phyloP scores from a whole-genome alignment of 2,113 vertebrate genomes.

The Eupsittula cactorum region DNA sequence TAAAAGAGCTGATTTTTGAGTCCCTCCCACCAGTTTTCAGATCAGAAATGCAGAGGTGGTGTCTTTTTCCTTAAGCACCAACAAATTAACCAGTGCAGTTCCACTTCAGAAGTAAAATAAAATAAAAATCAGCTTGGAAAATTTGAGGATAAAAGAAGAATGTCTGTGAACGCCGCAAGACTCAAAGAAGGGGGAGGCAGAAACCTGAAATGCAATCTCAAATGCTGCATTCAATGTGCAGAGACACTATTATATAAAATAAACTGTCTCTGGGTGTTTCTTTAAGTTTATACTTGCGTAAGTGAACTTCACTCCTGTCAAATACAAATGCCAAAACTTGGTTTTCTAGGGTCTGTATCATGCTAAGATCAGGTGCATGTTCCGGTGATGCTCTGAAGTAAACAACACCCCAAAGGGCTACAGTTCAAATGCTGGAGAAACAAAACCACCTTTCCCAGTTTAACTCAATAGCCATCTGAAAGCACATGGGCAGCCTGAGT shows the following conservation, averaged over 20 bases:
- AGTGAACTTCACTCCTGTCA: neutral
- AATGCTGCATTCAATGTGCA: neutral
- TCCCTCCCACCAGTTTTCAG: constrained; percentile 39
- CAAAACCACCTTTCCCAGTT: neutral
- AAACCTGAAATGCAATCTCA: constrained; percentile 23
- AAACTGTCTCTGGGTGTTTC: neutral
- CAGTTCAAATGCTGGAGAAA: neutral
- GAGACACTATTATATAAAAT: constrained; percentile 5
- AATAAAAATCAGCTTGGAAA: constrained; percentile 33
- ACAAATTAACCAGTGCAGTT: constrained; percentile 62
- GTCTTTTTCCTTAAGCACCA: constrained; percentile 52
- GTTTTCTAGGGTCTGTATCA: neutral
- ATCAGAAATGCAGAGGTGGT: constrained; percentile 48
- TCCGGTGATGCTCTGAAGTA: neutral
- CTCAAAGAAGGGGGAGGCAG: neutral
- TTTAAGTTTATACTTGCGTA: neutral
- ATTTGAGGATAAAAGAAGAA: constrained; percentile 39
- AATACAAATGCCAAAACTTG: neutral
- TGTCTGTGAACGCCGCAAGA: neutral
- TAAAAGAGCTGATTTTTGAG: neutral
- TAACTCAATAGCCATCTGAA: neutral
- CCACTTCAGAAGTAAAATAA: constrained; percentile 28
- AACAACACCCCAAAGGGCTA: neutral
- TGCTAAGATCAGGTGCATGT: neutral
- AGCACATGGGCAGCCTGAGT: neutral